Conservation (phyloP, 2,113 vertebrate species). For the Mus pahari region DNA sequence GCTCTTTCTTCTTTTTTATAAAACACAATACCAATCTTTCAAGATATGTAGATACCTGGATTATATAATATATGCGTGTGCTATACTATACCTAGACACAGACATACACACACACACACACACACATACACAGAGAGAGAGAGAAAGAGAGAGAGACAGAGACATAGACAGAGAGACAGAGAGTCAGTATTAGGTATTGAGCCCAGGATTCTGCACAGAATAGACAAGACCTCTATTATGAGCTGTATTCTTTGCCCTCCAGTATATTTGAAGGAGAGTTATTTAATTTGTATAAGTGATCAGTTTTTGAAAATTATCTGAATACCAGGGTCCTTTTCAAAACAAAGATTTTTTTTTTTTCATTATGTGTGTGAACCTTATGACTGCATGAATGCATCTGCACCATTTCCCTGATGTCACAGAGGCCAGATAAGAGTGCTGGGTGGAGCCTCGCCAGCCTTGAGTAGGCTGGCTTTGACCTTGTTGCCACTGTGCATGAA, state of each 20-base stretch:
- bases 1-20: too few relatives aligned
- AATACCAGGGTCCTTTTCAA: not conserved
- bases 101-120: not conserved
- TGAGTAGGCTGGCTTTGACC: too few relatives aligned
- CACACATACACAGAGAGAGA: not conserved
- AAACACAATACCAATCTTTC: not conserved
- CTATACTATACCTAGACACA: not conserved
- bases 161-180: not conserved
- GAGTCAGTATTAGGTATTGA: not conserved
- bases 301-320: conserved; percentile 40
- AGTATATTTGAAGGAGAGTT: conserved; percentile 9
- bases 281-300: conserved; percentile 13
- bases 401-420: too few relatives aligned
- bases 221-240: not conserved
- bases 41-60: not conserved
- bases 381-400: not conserved
- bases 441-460: too few relatives aligned
- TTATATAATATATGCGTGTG: not conserved
- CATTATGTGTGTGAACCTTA: not conserved
- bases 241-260: not conserved
- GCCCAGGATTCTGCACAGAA: too few relatives aligned
- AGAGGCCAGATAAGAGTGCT: not conserved
- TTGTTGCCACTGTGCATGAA: too few relatives aligned
- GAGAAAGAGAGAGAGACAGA: too few relatives aligned
- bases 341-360: not conserved